Evolutionary conservation across 2,888 invertebrate species (phyloP).

Genomic region (Stegana nigrithorax): DNA sequence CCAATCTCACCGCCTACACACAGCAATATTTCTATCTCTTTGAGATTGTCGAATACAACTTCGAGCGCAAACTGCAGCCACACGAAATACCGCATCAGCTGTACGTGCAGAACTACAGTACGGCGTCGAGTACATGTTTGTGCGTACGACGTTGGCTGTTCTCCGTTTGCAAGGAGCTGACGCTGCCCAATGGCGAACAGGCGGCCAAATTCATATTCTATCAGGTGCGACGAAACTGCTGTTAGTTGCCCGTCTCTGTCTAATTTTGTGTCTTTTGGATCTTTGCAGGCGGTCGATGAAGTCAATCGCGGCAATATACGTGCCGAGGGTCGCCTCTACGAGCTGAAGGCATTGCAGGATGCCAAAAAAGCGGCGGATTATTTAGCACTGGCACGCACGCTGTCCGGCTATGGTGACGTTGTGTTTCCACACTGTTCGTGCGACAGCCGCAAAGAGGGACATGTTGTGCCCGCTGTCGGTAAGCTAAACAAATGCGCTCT

Average conservation of each 20-base stretch:
- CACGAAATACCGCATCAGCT: conserved; percentile 97
- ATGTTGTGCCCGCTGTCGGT: conserved; percentile 82
- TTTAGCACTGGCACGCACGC: conserved; percentile 82
- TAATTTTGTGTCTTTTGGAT: background rate
- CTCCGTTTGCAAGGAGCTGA: conserved; percentile 77
- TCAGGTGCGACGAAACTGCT: conserved; percentile 77
- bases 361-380: conserved; percentile 88
- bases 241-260: no score
- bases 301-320: conserved; percentile 93
- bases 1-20: conserved; percentile 82
- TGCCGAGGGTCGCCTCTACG: conserved; percentile 92
- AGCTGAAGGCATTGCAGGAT: conserved; percentile 95
- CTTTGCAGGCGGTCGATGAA: conserved; percentile 86
- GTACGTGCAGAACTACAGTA: conserved; percentile 99
- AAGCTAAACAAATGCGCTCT: conserved; percentile 41
- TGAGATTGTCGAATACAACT: conserved; percentile 97
- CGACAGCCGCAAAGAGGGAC: conserved; percentile 89
- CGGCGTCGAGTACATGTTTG: conserved; percentile 95
- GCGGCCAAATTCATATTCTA: conserved; percentile 89
- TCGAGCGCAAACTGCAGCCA: conserved; percentile 93
- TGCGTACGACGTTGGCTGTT: conserved; percentile 91
- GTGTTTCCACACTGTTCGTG: conserved; percentile 95
- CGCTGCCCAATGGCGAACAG: conserved; percentile 76
- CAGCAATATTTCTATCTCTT: conserved; percentile 95
- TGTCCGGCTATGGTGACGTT: conserved; percentile 93